Percentiles rank a stretch among this genome's conserved stretches.
These are phyloP conservation scores for Amphipyra berbera DNA, from an alignment of 2,888 invertebrate genomes.

Conservation along the genomic window DNA sequence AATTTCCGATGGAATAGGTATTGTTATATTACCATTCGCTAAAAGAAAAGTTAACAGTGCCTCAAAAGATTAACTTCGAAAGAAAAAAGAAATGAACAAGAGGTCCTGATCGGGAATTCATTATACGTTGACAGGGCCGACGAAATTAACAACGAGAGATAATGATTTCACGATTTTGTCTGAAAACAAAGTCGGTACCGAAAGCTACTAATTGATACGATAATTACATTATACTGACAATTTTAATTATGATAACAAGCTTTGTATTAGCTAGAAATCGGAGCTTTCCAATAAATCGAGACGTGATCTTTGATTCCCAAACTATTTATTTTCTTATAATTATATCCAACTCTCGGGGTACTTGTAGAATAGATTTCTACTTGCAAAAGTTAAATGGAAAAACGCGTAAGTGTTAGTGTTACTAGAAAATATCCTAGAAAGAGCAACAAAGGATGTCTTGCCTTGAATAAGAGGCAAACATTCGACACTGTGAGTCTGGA, in stretches of 20 bases:
- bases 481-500: constrained; percentile 53
- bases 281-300: too few species aligned
- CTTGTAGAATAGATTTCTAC: too few species aligned
- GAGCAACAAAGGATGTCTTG: constrained; percentile 27
- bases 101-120: constrained; percentile 27
- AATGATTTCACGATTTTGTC: constrained; percentile 22
- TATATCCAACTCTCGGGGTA: too few species aligned
- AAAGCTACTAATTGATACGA: constrained; percentile 17
- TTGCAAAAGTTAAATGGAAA: not conserved
- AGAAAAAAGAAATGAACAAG: constrained; percentile 18
- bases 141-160: constrained; percentile 39
- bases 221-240: constrained; percentile 13
- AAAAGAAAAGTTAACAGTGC: constrained; percentile 21
- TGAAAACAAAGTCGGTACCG: constrained; percentile 17
- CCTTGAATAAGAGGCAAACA: constrained; percentile 45
- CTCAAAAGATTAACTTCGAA: constrained; percentile 12
- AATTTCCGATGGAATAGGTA: not conserved
- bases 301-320: too few species aligned
- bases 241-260: not conserved
- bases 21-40: constrained; percentile 1
- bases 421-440: constrained; percentile 21
- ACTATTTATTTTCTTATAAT: too few species aligned
- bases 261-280: too few species aligned
- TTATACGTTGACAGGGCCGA: constrained; percentile 17
- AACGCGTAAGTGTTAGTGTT: not conserved